Conservation (phyloP, 2,888 invertebrate species). For the Meta bourneti region DNA sequence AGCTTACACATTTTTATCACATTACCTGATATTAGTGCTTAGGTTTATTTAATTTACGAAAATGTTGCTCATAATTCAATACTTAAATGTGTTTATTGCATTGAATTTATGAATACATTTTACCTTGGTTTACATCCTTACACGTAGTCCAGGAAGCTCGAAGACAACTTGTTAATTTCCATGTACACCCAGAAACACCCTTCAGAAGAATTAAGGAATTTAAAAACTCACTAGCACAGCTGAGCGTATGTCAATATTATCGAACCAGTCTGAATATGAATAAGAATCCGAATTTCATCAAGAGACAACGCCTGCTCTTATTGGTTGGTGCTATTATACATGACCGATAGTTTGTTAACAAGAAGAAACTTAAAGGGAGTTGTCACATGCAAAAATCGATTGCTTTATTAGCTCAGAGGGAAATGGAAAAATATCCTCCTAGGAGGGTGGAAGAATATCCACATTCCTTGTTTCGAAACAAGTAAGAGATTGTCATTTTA, state of each 20-base stretch:
- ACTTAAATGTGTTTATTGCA: too few species aligned
- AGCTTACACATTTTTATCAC: too few species aligned
- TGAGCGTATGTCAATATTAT: not conserved
- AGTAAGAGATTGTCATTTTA: conserved; percentile 64
- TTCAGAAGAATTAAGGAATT: not conserved
- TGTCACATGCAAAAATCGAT: conserved; percentile 21
- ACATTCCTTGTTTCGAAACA: conserved; percentile 16
- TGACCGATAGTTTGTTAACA: conserved; percentile 30
- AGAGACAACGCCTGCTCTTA: not conserved
- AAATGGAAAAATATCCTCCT: not conserved
- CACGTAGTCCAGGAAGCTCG: not conserved
- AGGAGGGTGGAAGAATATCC: not conserved
- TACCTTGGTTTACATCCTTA: too few species aligned
- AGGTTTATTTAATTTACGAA: too few species aligned
- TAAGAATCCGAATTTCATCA: conserved; percentile 10
- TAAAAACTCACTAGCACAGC: not conserved
- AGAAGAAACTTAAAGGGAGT: not conserved
- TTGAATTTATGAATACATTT: too few species aligned
- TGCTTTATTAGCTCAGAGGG: conserved; percentile 21
- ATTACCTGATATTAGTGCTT: too few species aligned
- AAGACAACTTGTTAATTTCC: not conserved
- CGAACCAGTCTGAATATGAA: not conserved
- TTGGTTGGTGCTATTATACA: conserved; percentile 9
- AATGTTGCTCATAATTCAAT: too few species aligned
- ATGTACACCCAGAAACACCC: not conserved